Percentiles rank a stretch among this genome's conserved stretches.
Conservation (phyloP, 2,888 invertebrate genomes). For the Caenorhabditis sp. region DNA sequence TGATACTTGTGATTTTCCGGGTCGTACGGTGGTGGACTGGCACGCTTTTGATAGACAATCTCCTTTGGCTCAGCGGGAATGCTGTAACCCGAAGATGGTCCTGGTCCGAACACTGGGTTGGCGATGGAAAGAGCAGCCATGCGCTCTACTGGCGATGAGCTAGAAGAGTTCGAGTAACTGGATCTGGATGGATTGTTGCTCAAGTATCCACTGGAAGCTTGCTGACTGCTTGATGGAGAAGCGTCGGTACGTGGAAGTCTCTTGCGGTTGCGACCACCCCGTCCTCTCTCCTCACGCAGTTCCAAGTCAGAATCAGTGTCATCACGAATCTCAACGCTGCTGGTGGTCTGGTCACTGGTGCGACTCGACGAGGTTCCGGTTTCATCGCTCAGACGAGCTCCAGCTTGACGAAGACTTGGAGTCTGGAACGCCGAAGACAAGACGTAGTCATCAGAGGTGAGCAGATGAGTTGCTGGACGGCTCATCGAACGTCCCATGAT, state of each 20-base stretch:
- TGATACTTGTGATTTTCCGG: slow-evolving; percentile 62
- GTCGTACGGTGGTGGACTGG: slow-evolving; percentile 68
- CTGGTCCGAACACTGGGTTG: slow-evolving; percentile 70
- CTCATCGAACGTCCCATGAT: slow-evolving; percentile 62
- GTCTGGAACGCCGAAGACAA: slow-evolving; percentile 71
- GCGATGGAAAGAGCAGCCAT: slow-evolving; percentile 68
- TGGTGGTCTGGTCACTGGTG: slow-evolving; percentile 67
- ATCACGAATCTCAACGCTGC: slow-evolving; percentile 67
- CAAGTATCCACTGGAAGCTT: slow-evolving; percentile 80
- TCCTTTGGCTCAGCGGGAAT: slow-evolving; percentile 59
- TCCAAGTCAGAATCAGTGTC: slow-evolving; percentile 71
- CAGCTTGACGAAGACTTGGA: slow-evolving; percentile 55
- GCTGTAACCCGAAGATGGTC: slow-evolving; percentile 55
- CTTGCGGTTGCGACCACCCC: slow-evolving; percentile 58
- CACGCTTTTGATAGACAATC: slow-evolving; percentile 58
- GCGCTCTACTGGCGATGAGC: slow-evolving; percentile 72
- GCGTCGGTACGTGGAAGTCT: slow-evolving; percentile 54
- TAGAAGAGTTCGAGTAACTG: slow-evolving; percentile 73
- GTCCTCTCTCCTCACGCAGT: slow-evolving; percentile 54
- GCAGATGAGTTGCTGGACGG: slow-evolving; percentile 70
- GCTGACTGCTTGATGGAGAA: slow-evolving; percentile 63
- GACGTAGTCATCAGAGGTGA: slow-evolving; percentile 80
- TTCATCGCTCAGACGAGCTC: slow-evolving; percentile 63
- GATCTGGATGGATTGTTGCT: slow-evolving; percentile 72
- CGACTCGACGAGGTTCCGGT: slow-evolving; percentile 69